phyloP scores from a whole-genome alignment of 1,140 invertebrate species.

The Penaeus indicus region DNA sequence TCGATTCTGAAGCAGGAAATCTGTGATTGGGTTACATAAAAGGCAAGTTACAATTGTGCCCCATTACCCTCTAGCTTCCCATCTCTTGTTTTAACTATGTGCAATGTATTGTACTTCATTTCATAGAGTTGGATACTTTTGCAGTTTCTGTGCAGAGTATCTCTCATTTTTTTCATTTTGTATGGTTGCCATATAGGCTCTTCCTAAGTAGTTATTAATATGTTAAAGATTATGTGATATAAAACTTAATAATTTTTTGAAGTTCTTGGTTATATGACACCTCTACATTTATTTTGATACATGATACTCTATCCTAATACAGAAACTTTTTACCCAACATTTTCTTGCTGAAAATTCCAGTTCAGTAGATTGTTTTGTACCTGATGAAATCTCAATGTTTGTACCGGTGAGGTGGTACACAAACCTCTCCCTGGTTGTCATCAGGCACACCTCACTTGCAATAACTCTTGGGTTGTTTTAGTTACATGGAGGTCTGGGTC shows the following conservation, averaged over 20 bases:
- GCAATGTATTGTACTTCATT: slow-evolving; percentile 63
- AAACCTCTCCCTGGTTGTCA: slow-evolving; percentile 36
- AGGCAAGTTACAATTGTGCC: slow-evolving; percentile 36
- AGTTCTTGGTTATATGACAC: slow-evolving; percentile 56
- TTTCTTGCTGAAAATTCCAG: too few species aligned
- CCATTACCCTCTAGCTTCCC: slow-evolving; percentile 44
- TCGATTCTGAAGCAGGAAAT: slow-evolving; percentile 32
- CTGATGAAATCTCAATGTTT: slow-evolving; percentile 54
- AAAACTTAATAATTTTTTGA: slow-evolving; percentile 48
- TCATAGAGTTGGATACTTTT: slow-evolving; percentile 20
- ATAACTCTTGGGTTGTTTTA: slow-evolving; percentile 50
- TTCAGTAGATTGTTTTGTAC: slow-evolving; percentile 54
- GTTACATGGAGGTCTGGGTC: background rate
- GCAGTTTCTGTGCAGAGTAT: slow-evolving; percentile 31
- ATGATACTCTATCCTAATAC: background rate
- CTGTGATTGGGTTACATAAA: slow-evolving; percentile 54
- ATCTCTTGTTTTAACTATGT: slow-evolving; percentile 51
- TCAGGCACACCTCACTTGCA: slow-evolving; percentile 39
- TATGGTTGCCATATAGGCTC: slow-evolving; percentile 59
- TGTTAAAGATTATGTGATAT: slow-evolving; percentile 63
- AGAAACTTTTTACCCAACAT: too few species aligned
- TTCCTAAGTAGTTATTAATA: slow-evolving; percentile 45
- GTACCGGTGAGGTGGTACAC: slow-evolving; percentile 40
- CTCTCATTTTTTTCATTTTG: slow-evolving; percentile 52
- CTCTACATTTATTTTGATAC: slow-evolving; percentile 51